Evolutionary conservation across 92 coral and sea anemone species (phyloP).

Genomic region (Montipora capitata): DNA sequence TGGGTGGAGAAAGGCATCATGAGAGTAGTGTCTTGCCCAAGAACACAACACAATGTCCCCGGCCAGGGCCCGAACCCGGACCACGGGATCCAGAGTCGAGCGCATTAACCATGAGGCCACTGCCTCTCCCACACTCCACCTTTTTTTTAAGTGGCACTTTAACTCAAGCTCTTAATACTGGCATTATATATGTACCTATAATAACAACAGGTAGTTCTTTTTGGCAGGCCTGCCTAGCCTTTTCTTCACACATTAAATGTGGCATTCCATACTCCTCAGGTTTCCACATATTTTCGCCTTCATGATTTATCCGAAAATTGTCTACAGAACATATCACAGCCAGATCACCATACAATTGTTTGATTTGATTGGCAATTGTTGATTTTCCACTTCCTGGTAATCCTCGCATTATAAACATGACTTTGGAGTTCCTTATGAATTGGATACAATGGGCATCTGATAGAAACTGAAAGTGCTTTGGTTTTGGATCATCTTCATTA

Average conservation of each 20-base stretch:
- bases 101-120: no score
- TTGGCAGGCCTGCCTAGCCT: slow-evolving; percentile 45
- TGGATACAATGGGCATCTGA: slow-evolving; percentile 29
- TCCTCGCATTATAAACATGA: slow-evolving; percentile 71
- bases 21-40: no score
- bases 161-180: no score
- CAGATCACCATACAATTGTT: slow-evolving; percentile 40
- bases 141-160: no score
- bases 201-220: slow-evolving; percentile 42
- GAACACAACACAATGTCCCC: no score
- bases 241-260: slow-evolving; percentile 52
- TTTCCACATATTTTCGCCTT: slow-evolving; percentile 62
- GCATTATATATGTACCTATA: slow-evolving; percentile 35
- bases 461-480: slow-evolving; percentile 59
- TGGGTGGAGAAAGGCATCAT: no score
- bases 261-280: slow-evolving; percentile 46
- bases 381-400: slow-evolving; percentile 76
- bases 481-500: not conserved
- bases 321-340: slow-evolving; percentile 73
- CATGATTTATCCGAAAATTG: slow-evolving; percentile 27
- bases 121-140: no score
- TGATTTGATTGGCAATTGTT: slow-evolving; percentile 33
- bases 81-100: no score
- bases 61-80: no score
- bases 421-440: slow-evolving; percentile 62